Conservation (phyloP, 2,888 invertebrate species). For the Cerastis rubricosa region DNA sequence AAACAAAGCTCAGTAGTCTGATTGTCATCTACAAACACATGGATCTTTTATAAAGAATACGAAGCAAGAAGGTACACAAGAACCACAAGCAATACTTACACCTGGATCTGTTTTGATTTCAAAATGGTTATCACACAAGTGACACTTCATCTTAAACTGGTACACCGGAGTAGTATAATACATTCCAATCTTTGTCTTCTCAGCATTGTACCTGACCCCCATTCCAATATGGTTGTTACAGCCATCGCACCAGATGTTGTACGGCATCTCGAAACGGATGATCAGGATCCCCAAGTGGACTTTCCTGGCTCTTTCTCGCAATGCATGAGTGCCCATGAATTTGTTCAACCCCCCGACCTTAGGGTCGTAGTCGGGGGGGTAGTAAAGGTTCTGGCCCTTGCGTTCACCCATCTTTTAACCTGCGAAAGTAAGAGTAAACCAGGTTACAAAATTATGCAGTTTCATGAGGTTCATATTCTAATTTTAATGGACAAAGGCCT, state of each 20-base stretch:
- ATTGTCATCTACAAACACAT: neutral
- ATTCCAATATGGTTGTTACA: constrained; percentile 99
- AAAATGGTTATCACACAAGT: constrained; percentile 99
- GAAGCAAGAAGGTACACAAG: neutral
- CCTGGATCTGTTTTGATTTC: constrained; percentile 99
- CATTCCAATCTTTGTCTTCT: constrained; percentile 98
- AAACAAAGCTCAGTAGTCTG: neutral
- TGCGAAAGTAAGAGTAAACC: constrained; percentile 39
- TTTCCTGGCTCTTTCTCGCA: constrained; percentile 98
- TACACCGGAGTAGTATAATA: constrained; percentile 99
- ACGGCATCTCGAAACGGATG: constrained; percentile 99
- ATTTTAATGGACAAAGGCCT: neutral
- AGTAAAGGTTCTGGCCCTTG: constrained; percentile 99
- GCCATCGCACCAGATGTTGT: constrained; percentile 99
- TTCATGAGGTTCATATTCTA: neutral
- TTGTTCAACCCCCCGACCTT: constrained; percentile 98
- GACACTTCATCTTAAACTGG: constrained; percentile 99
- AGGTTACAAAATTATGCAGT: constrained; percentile 36
- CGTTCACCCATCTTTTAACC: constrained; percentile 97
- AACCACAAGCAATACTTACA: constrained; percentile 88
- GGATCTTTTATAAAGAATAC: neutral
- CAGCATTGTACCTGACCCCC: constrained; percentile 99
- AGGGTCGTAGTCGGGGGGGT: constrained; percentile 99
- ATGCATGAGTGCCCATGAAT: constrained; percentile 98
- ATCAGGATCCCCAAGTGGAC: constrained; percentile 98